Evolutionary conservation across 2,797 vertebrate genomes (phyloP), one percentile per base, ranked within the genome.

Genomic region (Rhabdophis nuchalis): DNA sequence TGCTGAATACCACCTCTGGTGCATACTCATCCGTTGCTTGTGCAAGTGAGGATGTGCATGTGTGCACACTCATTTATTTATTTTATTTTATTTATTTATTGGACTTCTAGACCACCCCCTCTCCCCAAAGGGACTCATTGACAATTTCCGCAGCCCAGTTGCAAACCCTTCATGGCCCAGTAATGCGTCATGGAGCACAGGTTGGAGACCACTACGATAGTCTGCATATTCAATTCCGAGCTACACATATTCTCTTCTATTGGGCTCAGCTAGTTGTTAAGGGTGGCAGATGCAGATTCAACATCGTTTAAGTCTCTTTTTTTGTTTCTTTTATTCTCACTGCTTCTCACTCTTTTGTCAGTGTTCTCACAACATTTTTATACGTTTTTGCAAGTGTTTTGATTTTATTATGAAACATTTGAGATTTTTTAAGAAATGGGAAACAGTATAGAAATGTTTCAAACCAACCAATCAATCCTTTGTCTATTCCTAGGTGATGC

Each of bases 201-300:
- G 27, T 61, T 61, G 25, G 60, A 11, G 4, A 61, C 60, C 27
- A 20, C 27, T 29, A 10, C 1, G 27, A 61, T 61, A 61, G 10
- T 12, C 10, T 61, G 29, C 3, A 27, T 61, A 9, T 29, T 61
- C 3, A 29, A 68, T n/a, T 68, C 14, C 1, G 12, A 64, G 4
- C 29, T 68, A 68, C 64, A 68, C n/a, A 68, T 32, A 68, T 32
- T 68, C n/a, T 68, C 64, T 32, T 68, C 61, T 64, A 64, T 90
- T 29, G 20, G 50, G 23, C 29, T 68, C 36, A 50, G n/a, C 85
- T 52, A 87, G 41, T 14, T 56, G 0, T 92, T 91, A 12, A 91
- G 89, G 90, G 91, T 89, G 91, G 85, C 90, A 95, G 89, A 54
- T 77, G 36, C 53, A 87, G 86, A 92, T 18, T 36, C 68, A 87